phyloP scores from a whole-genome alignment of 2,113 vertebrate genomes.

The Entosphenus tridentatus region DNA sequence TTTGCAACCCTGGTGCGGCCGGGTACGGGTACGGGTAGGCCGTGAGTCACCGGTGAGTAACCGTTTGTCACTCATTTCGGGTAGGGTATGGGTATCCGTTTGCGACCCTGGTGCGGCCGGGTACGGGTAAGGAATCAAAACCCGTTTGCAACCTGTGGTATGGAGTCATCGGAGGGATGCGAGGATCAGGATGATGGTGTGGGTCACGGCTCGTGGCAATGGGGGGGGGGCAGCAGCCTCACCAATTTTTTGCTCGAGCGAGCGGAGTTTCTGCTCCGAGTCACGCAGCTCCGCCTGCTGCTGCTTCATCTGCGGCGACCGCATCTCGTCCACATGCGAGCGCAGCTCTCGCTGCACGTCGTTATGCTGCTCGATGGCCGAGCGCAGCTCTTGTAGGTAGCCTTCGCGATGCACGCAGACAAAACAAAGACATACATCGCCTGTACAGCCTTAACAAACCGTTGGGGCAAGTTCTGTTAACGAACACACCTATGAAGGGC shows the following conservation, averaged over 20 bases:
- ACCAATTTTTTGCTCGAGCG: constrained; percentile 41
- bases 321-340: constrained; percentile 17
- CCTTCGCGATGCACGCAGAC: constrained; percentile 22
- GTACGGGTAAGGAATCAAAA: too few species aligned
- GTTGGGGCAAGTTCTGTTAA: not conserved
- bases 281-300: constrained; percentile 27
- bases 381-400: constrained; percentile 27
- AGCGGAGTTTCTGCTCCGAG: constrained; percentile 26
- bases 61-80: too few species aligned
- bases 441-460: not conserved
- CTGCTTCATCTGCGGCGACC: constrained; percentile 25
- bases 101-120: too few species aligned
- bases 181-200: too few species aligned
- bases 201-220: too few species aligned
- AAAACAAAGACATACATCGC: constrained; percentile 10
- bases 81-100: too few species aligned
- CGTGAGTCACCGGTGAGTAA: too few species aligned
- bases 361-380: constrained; percentile 22
- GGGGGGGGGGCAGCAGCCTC: too few species aligned
- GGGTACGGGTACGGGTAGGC: too few species aligned
- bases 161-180: too few species aligned
- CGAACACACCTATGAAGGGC: not conserved
- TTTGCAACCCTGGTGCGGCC: too few species aligned
- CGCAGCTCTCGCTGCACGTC: constrained; percentile 19
- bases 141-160: too few species aligned